Conservation (phyloP, 2,888 invertebrate species). For the Sinotaia quadrata region DNA sequence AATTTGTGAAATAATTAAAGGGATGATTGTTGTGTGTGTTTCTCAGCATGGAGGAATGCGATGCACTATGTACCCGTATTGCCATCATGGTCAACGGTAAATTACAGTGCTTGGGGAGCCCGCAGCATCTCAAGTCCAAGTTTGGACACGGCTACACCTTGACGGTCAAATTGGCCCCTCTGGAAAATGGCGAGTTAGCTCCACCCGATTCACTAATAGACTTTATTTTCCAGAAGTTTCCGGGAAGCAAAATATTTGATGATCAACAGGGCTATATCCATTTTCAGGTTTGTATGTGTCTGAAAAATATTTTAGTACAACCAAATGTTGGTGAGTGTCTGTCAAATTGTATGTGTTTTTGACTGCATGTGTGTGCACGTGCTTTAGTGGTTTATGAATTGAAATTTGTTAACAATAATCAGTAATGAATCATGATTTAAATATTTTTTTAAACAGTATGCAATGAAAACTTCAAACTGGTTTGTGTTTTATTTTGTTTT, state of each 20-base stretch:
- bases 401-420: no score
- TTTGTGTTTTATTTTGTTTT: no score
- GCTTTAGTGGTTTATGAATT: no score
- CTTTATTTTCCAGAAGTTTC: slow-evolving; percentile 73
- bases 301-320: no score
- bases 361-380: no score
- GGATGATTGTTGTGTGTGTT: no score
- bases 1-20: no score
- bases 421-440: no score
- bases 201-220: slow-evolving; percentile 43
- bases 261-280: slow-evolving; percentile 77
- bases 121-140: slow-evolving; percentile 72
- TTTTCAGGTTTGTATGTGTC: slow-evolving; percentile 50
- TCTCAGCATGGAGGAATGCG: slow-evolving; percentile 73
- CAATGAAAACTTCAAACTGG: no score
- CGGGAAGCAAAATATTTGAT: slow-evolving; percentile 79
- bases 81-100: slow-evolving; percentile 73
- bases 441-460: no score
- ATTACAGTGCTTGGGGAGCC: slow-evolving; percentile 71
- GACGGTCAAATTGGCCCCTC: slow-evolving; percentile 71
- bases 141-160: slow-evolving; percentile 80
- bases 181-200: slow-evolving; percentile 11
- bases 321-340: no score
- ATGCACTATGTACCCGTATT: slow-evolving; percentile 70
- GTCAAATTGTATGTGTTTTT: no score